Percentiles rank a stretch among this genome's conserved stretches.
These are phyloP conservation scores for Zelostemma sp. DNA, from an alignment of 1,140 invertebrate species.

Conservation along the genomic window DNA sequence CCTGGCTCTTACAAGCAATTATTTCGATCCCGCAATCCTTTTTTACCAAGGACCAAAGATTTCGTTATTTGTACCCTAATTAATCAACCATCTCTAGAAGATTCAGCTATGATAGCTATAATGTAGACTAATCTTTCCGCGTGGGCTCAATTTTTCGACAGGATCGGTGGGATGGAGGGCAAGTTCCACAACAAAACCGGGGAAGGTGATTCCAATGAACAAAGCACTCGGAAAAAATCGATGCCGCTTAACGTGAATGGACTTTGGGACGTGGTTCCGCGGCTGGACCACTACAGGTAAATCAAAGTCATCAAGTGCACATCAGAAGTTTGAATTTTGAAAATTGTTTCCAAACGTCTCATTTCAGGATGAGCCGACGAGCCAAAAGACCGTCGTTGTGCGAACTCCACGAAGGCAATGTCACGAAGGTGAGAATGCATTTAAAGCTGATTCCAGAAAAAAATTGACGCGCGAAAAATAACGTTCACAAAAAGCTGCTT, in stretches of 20 bases:
- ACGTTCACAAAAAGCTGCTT: neutral
- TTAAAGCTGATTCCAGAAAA: no score
- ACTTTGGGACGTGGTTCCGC: conserved; percentile 82
- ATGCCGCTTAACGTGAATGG: conserved; percentile 66
- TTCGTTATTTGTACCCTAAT: no score
- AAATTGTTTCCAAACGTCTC: neutral
- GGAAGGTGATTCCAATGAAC: conserved; percentile 47
- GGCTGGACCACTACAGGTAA: conserved; percentile 90
- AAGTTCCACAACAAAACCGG: conserved; percentile 53
- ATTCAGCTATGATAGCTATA: neutral
- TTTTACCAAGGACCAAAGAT: no score
- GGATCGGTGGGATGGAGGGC: conserved; percentile 59
- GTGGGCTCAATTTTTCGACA: conserved; percentile 18
- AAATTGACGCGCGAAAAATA: neutral
- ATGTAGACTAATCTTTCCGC: no score
- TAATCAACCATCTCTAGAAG: neutral
- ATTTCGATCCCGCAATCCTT: no score
- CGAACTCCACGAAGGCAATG: conserved; percentile 75
- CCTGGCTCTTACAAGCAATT: no score
- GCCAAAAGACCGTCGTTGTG: conserved; percentile 82
- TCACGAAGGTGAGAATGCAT: conserved; percentile 65
- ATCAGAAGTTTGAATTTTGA: no score
- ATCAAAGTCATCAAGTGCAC: no score
- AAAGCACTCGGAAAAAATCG: conserved; percentile 58
- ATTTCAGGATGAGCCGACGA: conserved; percentile 69